Evolutionary conservation across 2,113 vertebrate genomes (phyloP).

Genomic region (Cochlearius cochlearius): DNA sequence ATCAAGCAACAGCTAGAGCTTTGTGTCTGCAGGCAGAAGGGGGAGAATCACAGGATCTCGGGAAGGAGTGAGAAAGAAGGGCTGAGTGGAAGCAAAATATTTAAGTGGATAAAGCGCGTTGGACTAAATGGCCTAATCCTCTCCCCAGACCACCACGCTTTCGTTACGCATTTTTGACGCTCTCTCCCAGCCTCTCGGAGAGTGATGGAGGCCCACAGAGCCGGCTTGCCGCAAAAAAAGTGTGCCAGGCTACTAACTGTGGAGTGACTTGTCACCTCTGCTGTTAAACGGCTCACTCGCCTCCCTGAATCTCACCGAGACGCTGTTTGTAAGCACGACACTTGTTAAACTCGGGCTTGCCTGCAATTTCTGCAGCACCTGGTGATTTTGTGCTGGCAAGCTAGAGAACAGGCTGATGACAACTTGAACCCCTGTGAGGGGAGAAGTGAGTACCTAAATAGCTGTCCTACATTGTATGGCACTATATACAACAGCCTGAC

Average conservation of each 20-base stretch:
- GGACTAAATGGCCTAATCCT: neutral
- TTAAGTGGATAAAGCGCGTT: neutral
- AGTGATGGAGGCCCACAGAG: neutral
- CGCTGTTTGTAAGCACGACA: neutral
- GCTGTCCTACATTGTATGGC: conserved; percentile 1
- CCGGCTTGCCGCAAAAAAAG: neutral
- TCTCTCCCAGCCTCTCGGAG: neutral
- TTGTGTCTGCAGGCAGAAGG: conserved; percentile 43
- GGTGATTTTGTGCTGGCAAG: conserved; percentile 3
- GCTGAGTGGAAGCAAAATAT: neutral
- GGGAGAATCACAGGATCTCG: conserved; percentile 16
- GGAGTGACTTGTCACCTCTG: neutral
- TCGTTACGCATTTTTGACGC: neutral
- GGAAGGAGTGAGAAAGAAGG: neutral
- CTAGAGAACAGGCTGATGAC: neutral
- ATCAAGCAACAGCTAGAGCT: conserved; percentile 61
- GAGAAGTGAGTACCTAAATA: conserved; percentile 28
- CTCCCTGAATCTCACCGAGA: neutral
- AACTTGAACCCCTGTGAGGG: neutral
- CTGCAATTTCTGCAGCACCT: neutral
- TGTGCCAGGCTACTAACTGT: neutral
- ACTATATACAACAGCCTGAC: neutral
- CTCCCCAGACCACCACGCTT: neutral
- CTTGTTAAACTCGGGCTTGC: neutral
- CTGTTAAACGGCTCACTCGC: neutral